Evolutionary conservation across 2,113 vertebrate species (phyloP), one percentile per base, ranked within the genome.

Genomic region (Ranitomeya imitator): DNA sequence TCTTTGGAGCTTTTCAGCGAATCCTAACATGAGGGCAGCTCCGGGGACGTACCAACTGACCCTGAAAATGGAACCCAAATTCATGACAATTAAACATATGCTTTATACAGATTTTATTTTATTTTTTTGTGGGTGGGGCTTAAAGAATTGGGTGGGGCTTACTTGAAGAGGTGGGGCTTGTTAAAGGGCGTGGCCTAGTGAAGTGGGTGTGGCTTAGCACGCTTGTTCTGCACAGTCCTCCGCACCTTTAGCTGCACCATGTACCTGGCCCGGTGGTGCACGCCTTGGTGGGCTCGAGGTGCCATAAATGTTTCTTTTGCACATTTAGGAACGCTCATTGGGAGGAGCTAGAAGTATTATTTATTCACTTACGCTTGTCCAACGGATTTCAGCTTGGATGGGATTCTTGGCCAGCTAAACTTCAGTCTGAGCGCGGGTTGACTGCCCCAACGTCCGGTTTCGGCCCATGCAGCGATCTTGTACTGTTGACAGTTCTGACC

Each of bases 401-500:
- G 93, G 21, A 96, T 69, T 85, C 83, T 90, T 8, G 92, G 88
- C 94, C 95, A 97, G 3, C 90, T 16, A 37, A 94, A 0, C 89
- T 92, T 95, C 80, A 95, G 0, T 60, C 94, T 94, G 18, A 89
- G 89, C 86, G 96, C 96, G 79, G 94, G 94, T 31, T 90, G 91
- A 61, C 45, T 74, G 85, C 91, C 93, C 77, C 95, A 90, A 19
- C 90, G 86, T 84, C 96, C 96, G 6, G 92, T 95, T 87, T 96
- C 94, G n/a, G 92, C 83, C 85, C 92, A 93, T 23, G 92, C 45
- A 0, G 86, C 89, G 67, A 93, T 65, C 67, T 90, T 85, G 77
- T 95, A 96, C n/a, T 93, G 88, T 86, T 91, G 93, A 91, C 96
- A 95, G 51, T 95, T 91, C 67, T 6, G 15, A 51, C 95, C 96